Percentiles rank a stretch among this genome's conserved stretches.
phyloP scores from a whole-genome alignment of 2,888 invertebrate species.

The Drosophila meridiana region DNA sequence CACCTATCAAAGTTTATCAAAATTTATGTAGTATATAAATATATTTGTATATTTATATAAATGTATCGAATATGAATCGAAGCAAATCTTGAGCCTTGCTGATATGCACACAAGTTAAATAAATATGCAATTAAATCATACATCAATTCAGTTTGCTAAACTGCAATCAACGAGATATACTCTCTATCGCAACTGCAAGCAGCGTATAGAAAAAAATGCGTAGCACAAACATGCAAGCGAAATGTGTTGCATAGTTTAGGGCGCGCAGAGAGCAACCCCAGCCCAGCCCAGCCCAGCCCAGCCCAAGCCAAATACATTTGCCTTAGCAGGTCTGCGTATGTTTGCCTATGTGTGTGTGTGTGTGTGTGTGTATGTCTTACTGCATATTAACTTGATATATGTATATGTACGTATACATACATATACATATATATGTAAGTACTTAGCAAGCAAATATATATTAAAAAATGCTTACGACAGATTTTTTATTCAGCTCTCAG shows the following conservation, averaged over 20 bases:
- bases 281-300: background rate
- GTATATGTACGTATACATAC: constrained; percentile 46
- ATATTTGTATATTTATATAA: no score
- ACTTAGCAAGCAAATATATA: constrained; percentile 64
- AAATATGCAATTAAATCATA: background rate
- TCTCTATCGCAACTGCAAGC: background rate
- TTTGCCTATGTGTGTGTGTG: constrained; percentile 21
- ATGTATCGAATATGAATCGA: no score
- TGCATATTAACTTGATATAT: constrained; percentile 74
- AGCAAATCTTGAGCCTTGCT: no score
- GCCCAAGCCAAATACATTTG: constrained; percentile 25
- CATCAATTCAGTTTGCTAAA: background rate
- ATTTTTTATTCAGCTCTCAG: constrained; percentile 38
- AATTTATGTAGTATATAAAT: no score
- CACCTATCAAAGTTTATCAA: no score
- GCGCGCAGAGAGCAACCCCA: constrained; percentile 23
- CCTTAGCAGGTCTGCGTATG: constrained; percentile 16
- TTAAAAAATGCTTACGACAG: constrained; percentile 60
- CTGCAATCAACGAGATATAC: background rate
- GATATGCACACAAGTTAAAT: background rate
- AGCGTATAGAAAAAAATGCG: constrained; percentile 28
- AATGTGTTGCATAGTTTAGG: constrained; percentile 78
- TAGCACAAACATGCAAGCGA: constrained; percentile 70
- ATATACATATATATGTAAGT: constrained; percentile 31
- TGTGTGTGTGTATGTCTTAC: constrained; percentile 5